phyloP scores from a whole-genome alignment of 2,797 vertebrate species.

The Huso huso region DNA sequence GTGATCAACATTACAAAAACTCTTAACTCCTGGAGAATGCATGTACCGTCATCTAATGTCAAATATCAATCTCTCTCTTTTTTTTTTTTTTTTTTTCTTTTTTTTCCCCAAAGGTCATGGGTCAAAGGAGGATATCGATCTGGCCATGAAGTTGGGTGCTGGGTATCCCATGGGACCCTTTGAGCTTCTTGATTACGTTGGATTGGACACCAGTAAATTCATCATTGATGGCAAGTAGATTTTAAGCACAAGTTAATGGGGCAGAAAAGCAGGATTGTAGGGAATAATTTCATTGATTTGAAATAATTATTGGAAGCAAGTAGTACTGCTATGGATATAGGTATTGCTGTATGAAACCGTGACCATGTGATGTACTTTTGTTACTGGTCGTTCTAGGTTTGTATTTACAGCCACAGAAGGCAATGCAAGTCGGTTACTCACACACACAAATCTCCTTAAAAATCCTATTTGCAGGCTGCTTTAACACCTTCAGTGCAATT shows the following conservation, averaged over 20 bases:
- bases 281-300: too few species aligned
- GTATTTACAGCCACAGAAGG: too few species aligned
- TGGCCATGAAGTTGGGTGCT: slow-evolving; percentile 91
- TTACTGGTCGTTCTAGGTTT: too few species aligned
- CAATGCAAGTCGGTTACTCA: too few species aligned
- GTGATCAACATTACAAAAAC: not conserved
- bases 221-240: slow-evolving; percentile 76
- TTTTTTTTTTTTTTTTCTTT: not conserved
- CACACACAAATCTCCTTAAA: too few species aligned
- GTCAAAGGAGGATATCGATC: slow-evolving; percentile 93
- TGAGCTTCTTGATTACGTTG: slow-evolving; percentile 90
- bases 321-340: too few species aligned
- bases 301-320: too few species aligned
- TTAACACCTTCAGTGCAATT: too few species aligned
- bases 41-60: not conserved
- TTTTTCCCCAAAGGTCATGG: slow-evolving; percentile 68
- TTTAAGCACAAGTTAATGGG: not conserved
- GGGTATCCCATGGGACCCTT: slow-evolving; percentile 96
- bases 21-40: not conserved
- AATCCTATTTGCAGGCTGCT: too few species aligned
- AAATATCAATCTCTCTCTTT: not conserved
- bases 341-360: too few species aligned
- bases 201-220: slow-evolving; percentile 87
- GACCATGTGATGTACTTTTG: too few species aligned
- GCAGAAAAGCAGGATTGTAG: not conserved